Conservation (phyloP, 2,113 vertebrate genomes). For the Hystrix brachyura region DNA sequence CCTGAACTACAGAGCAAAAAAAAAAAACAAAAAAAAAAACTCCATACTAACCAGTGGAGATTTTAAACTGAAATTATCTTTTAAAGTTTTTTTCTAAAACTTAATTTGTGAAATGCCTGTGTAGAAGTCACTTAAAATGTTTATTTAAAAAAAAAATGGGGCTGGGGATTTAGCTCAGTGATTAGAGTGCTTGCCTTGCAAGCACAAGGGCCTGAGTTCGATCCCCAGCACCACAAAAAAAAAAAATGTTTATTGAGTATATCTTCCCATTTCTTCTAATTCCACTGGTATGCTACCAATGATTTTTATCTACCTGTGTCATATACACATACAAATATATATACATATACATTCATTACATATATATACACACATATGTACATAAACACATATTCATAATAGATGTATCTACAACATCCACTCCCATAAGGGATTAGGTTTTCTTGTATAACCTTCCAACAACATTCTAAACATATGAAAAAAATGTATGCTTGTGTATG, state of each 20-base stretch:
- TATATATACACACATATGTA: not conserved
- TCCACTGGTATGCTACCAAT: not conserved
- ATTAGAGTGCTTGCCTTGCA: too few relatives aligned
- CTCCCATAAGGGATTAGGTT: not conserved
- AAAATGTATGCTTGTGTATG: not conserved
- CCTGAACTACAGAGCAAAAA: not conserved
- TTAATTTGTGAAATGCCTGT: not conserved
- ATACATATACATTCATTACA: too few relatives aligned
- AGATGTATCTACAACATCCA: not conserved
- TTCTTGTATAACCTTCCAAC: constrained; percentile 32
- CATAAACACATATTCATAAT: not conserved
- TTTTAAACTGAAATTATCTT: constrained; percentile 50
- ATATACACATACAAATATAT: not conserved
- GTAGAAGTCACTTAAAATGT: not conserved
- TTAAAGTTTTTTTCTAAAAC: constrained; percentile 50
- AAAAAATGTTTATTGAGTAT: not conserved
- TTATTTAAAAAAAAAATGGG: not conserved
- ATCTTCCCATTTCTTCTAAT: constrained; percentile 29
- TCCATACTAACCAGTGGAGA: not conserved
- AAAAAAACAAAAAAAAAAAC: not conserved
- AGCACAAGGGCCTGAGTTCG: too few relatives aligned
- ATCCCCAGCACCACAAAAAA: too few relatives aligned
- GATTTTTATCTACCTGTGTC: not conserved
- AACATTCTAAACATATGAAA: not conserved
- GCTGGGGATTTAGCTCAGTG: too few relatives aligned